These are phyloP conservation scores for Sarcophilus harrisii DNA, from an alignment of 2,797 vertebrate species.

Conservation along the genomic window DNA sequence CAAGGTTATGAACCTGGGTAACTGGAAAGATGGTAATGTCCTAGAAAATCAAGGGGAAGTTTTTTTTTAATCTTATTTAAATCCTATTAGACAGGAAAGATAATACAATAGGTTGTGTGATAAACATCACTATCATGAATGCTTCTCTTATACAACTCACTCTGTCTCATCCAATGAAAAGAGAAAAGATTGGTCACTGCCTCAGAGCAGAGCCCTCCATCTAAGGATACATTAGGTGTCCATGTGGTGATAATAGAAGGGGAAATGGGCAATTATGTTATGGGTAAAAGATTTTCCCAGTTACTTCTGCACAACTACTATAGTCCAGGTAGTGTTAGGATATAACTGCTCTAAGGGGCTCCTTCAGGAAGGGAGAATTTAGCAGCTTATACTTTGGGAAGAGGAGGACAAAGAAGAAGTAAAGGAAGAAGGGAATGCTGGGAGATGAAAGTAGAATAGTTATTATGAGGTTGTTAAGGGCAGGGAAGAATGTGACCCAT, in stretches of 20 bases:
- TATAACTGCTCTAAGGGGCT: too few species aligned
- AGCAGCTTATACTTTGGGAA: neutral
- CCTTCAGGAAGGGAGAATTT: neutral
- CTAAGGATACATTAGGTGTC: neutral
- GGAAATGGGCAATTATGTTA: neutral
- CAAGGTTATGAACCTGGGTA: neutral
- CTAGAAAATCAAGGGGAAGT: neutral
- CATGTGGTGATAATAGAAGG: neutral
- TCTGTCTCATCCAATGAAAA: neutral
- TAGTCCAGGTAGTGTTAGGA: neutral
- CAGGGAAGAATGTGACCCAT: neutral
- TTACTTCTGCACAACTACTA: neutral
- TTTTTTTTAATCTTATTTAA: neutral
- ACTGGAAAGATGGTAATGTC: neutral
- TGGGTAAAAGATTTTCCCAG: neutral
- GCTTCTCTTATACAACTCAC: neutral
- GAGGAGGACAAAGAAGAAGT: neutral
- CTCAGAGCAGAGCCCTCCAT: neutral
- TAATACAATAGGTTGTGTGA: neutral
- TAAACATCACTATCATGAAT: neutral
- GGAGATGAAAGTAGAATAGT: neutral
- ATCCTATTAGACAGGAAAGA: too few species aligned
- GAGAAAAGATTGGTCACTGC: neutral
- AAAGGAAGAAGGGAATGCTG: neutral
- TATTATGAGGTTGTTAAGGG: neutral